Evolutionary conservation across 2,113 vertebrate species (phyloP).

Genomic region (Boleophthalmus pectinirostris): DNA sequence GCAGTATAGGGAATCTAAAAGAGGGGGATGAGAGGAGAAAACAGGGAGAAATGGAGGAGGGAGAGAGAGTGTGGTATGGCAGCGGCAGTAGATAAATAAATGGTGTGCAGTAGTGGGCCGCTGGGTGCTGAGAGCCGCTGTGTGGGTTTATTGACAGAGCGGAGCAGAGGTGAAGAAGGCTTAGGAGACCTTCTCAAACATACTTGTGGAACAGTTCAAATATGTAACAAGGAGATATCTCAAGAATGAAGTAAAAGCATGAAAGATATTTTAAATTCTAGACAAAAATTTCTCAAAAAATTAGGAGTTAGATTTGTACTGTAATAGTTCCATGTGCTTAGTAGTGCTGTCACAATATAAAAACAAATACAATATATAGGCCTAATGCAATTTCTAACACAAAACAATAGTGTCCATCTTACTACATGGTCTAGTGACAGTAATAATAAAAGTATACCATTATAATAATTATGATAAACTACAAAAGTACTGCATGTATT

Average conservation of each 20-base stretch:
- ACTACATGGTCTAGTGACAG: no score
- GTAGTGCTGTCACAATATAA: not conserved
- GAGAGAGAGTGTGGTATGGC: constrained; percentile 40
- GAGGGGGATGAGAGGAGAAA: constrained; percentile 25
- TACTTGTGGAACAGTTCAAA: constrained; percentile 46
- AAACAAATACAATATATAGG: not conserved
- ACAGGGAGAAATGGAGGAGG: constrained; percentile 23
- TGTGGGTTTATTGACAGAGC: constrained; percentile 75
- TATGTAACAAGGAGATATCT: constrained; percentile 45
- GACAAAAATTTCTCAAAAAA: not conserved
- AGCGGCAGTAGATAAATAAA: constrained; percentile 73
- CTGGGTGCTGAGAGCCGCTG: constrained; percentile 63
- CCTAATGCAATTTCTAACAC: not conserved
- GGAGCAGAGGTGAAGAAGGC: constrained; percentile 44
- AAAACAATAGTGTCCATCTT: not conserved
- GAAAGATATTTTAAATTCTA: not conserved
- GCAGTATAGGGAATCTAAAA: constrained; percentile 35
- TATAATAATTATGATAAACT: no score
- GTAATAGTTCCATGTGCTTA: not conserved
- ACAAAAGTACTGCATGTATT: no score
- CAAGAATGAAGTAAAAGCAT: constrained; percentile 32
- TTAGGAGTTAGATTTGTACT: not conserved
- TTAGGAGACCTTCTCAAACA: constrained; percentile 44
- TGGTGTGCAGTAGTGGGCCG: constrained; percentile 61
- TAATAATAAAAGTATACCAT: not conserved